Conservation (phyloP, 1,140 invertebrate genomes). For the Pseudomyrmex gracilis region DNA sequence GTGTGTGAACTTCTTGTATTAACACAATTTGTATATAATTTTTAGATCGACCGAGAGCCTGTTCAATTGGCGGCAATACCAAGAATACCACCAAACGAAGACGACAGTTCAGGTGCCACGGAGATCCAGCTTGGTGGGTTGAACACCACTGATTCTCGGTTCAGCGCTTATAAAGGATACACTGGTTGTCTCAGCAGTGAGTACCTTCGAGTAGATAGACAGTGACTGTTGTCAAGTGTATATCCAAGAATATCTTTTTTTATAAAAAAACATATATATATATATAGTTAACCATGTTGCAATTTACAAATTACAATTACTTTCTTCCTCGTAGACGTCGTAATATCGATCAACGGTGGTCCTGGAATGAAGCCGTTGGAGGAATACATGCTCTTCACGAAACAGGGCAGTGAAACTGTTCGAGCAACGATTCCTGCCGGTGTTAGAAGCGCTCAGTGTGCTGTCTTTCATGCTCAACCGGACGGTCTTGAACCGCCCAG, state of each 20-base stretch:
- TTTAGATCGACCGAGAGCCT: constrained; percentile 90
- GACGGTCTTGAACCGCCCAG: constrained; percentile 87
- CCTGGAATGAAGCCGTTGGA: constrained; percentile 92
- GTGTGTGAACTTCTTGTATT: background rate
- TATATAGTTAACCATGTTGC: constrained; percentile 22
- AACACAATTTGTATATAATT: constrained; percentile 41
- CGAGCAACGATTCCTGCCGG: constrained; percentile 93
- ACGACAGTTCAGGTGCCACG: constrained; percentile 87
- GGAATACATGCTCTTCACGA: constrained; percentile 95
- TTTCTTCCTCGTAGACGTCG: constrained; percentile 88
- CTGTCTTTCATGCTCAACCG: constrained; percentile 89
- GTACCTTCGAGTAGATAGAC: constrained; percentile 74
- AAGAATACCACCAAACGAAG: constrained; percentile 86
- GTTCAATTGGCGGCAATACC: constrained; percentile 89
- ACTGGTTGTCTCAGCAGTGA: constrained; percentile 95
- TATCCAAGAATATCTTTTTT: constrained; percentile 7
- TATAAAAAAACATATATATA: no score
- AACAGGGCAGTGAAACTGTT: constrained; percentile 92
- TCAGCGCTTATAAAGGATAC: constrained; percentile 93
- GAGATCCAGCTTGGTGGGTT: constrained; percentile 95
- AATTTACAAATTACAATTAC: constrained; percentile 3
- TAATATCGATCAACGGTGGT: constrained; percentile 91
- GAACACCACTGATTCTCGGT: constrained; percentile 92
- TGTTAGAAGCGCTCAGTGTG: constrained; percentile 93
- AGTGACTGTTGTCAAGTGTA: background rate